Evolutionary conservation across 2,113 vertebrate species (phyloP), one percentile per base, ranked within the genome.

Genomic region (Hymenochirus boettgeri): DNA sequence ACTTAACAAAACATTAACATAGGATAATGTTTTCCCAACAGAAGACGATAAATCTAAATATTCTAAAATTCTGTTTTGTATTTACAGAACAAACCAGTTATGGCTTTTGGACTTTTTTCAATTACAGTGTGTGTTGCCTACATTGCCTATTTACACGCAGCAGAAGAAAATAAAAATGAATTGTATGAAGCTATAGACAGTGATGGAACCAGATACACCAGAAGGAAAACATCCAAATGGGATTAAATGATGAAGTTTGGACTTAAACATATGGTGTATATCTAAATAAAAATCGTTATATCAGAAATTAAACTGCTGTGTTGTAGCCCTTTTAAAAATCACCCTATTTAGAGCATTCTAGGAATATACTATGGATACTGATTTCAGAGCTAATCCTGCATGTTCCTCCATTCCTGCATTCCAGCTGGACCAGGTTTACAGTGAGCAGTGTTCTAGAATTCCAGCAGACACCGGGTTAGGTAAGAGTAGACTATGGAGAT

Each of bases 51-150:
- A 39, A 9, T 39, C 13, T 39, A 39, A 11, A 11, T 39, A 39
- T 13, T 39, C 7, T 13, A 11, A 13, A 13, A 3, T 39, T 9
- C 13, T 39, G 71, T 57, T 61, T 72, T 63, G 48, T 37, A 63
- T 79, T 73, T 51, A 58, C 90, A 99, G 96, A 97, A 96, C 73
- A 98, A 95, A 77, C 87, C 93, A 0, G 76, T 97, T 77, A 98
- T 99, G 96, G 88, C 71, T 7, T 92, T 96, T 25, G 96, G 96
- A 51, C 77, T 99, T 53, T 1, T 91, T 50, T 79, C 84, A 37
- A 74, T 99, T 75, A 92, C 90, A 0, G 65, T 95, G 22, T 97
- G 95, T 2, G 89, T 97, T 70, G 91, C 88, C 25, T 99, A 97
- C 69, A 89, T 99, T 70, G 95, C 93, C 25, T 98, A 97, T 74